Percentiles rank a stretch among this genome's conserved stretches.
Evolutionary conservation across 1,140 invertebrate species (phyloP).

Genomic region (Lasioglossum albipes): DNA sequence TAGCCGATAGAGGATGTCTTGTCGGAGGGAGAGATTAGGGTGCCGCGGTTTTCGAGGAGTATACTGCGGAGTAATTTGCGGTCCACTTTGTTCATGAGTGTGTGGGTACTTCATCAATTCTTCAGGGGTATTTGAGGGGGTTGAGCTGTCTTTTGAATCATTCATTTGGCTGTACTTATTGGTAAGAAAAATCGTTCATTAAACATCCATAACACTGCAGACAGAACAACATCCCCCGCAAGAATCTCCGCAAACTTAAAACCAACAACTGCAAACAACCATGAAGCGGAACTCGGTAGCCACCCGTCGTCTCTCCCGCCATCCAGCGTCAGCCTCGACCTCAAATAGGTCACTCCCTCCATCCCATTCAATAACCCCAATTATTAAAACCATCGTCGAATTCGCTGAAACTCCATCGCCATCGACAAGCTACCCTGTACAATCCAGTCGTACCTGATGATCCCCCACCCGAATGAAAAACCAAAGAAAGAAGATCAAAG

Average conservation of each 20-base stretch:
- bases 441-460: background rate
- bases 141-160: no score
- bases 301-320: background rate
- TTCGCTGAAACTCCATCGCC: background rate
- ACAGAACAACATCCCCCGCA: no score
- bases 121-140: no score
- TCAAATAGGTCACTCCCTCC: constrained; percentile 18
- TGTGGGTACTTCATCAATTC: no score
- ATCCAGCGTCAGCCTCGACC: background rate
- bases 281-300: background rate
- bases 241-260: no score
- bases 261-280: no score
- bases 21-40: constrained; percentile 6
- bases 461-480: background rate
- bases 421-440: background rate
- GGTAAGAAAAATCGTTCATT: no score
- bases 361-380: background rate
- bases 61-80: no score
- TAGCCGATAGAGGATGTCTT: constrained; percentile 24
- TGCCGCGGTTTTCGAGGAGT: constrained; percentile 6
- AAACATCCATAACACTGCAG: no score
- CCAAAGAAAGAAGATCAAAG: no score
- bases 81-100: no score
- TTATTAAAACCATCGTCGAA: background rate
- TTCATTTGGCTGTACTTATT: no score